phyloP scores from a whole-genome alignment of 2,113 vertebrate species.

The Dryoscopus gambensis region DNA sequence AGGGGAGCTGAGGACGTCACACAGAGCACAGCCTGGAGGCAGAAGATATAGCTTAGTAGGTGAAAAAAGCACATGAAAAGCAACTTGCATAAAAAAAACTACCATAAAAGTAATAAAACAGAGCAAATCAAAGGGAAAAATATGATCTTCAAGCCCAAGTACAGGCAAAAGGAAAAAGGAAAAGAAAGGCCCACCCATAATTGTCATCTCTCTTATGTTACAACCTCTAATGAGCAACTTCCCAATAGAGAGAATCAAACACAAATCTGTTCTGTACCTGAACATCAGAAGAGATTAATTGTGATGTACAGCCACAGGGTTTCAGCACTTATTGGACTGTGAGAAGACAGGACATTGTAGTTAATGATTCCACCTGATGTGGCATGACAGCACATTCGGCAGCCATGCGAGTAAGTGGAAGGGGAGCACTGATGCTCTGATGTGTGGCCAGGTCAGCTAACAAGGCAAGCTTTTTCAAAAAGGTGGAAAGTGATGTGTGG shows the following conservation, averaged over 20 bases:
- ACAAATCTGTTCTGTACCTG: background rate
- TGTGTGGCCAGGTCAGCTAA: background rate
- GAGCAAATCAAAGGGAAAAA: constrained; percentile 22
- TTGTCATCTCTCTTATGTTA: background rate
- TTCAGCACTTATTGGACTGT: background rate
- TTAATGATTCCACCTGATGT: constrained; percentile 28
- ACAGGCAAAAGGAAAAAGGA: background rate
- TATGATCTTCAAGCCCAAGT: background rate
- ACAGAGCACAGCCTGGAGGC: background rate
- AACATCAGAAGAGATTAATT: constrained; percentile 23
- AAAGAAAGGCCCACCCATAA: background rate
- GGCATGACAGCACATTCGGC: background rate
- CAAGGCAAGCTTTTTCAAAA: background rate
- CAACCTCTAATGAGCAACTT: constrained; percentile 16
- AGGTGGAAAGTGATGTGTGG: background rate
- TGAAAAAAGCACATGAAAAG: constrained; percentile 6
- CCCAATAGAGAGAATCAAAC: background rate
- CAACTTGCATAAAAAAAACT: background rate
- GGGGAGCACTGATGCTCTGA: background rate
- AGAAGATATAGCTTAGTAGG: background rate
- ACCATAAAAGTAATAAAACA: background rate
- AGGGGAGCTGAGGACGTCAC: background rate
- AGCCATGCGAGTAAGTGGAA: background rate
- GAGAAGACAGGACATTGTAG: background rate
- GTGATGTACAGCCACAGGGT: background rate